Evolutionary conservation across 2,888 invertebrate species (phyloP).

Genomic region (Drosophila austrosaltans): DNA sequence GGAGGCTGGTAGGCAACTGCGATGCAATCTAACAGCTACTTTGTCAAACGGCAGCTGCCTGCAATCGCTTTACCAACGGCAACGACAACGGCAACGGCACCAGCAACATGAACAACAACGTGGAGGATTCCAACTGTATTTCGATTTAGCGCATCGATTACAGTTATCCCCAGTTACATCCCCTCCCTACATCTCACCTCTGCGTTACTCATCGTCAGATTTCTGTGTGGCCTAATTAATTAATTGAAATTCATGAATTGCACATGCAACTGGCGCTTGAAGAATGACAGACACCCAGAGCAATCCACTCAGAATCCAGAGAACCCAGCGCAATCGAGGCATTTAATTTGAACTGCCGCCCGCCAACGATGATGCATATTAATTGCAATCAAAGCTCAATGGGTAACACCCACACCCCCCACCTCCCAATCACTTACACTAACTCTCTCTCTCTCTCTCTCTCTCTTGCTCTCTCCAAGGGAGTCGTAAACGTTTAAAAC

Average conservation of each 20-base stretch:
- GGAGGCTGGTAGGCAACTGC: conserved; percentile 56
- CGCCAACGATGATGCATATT: conserved; percentile 60
- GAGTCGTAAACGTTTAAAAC: conserved; percentile 50
- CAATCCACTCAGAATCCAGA: conserved; percentile 17
- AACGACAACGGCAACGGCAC: too few species aligned
- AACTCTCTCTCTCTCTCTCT: background rate
- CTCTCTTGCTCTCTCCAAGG: background rate
- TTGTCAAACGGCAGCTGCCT: conserved; percentile 73
- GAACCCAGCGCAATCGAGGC: conserved; percentile 30
- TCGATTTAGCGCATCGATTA: conserved; percentile 68
- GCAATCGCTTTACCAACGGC: conserved; percentile 16
- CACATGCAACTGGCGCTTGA: conserved; percentile 69
- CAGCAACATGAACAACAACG: conserved; percentile 12
- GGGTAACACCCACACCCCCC: conserved; percentile 30
- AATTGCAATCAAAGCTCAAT: conserved; percentile 77
- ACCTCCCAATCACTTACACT: background rate
- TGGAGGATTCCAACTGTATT: conserved; percentile 56
- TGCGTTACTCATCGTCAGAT: conserved; percentile 43
- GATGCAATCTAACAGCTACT: conserved; percentile 78
- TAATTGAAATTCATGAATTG: conserved; percentile 79
- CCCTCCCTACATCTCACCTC: too few species aligned
- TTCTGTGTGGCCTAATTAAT: conserved; percentile 74
- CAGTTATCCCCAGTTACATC: background rate
- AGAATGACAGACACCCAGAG: conserved; percentile 50
- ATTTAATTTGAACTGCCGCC: conserved; percentile 47